A percentile compares a stretch with the other conserved stretches of the same genome.
phyloP scores from a whole-genome alignment of 2,113 vertebrate species.

The Nycticryphes semicollaris region DNA sequence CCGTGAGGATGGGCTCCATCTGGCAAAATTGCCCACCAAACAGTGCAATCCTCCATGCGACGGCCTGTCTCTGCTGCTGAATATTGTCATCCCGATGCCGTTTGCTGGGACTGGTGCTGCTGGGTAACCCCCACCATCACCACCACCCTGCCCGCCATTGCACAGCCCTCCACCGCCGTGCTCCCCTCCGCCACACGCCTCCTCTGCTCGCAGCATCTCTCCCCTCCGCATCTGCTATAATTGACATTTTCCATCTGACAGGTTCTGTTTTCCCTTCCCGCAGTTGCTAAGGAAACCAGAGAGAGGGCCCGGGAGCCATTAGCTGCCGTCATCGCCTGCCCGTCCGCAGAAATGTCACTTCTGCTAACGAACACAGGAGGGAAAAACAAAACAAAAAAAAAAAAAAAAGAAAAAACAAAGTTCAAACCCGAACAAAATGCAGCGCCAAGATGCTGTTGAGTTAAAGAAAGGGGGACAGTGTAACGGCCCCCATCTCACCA shows the following conservation, averaged over 20 bases:
- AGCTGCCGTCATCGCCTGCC: conserved; percentile 70
- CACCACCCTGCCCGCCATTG: neutral
- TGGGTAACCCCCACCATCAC: neutral
- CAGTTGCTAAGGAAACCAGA: conserved; percentile 85
- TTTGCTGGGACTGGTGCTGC: conserved; percentile 52
- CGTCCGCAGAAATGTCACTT: conserved; percentile 71
- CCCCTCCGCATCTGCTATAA: conserved; percentile 83
- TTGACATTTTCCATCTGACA: conserved; percentile 90
- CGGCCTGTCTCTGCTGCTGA: neutral
- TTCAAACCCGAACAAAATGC: neutral
- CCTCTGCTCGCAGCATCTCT: conserved; percentile 58
- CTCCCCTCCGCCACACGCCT: neutral
- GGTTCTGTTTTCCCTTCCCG: conserved; percentile 79
- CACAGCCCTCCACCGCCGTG: neutral
- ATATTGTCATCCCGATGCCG: conserved; percentile 29
- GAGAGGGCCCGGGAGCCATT: conserved; percentile 72
- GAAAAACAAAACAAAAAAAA: neutral
- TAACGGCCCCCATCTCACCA: accelerated
- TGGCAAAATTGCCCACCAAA: neutral
- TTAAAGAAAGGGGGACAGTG: neutral
- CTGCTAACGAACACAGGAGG: conserved; percentile 57
- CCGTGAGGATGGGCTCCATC: neutral
- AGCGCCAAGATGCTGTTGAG: neutral
- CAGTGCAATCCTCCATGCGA: accelerated
- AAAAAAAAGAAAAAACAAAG: neutral